Evolutionary conservation across 2,113 vertebrate species (phyloP).

Genomic region (Hiodon tergisus): DNA sequence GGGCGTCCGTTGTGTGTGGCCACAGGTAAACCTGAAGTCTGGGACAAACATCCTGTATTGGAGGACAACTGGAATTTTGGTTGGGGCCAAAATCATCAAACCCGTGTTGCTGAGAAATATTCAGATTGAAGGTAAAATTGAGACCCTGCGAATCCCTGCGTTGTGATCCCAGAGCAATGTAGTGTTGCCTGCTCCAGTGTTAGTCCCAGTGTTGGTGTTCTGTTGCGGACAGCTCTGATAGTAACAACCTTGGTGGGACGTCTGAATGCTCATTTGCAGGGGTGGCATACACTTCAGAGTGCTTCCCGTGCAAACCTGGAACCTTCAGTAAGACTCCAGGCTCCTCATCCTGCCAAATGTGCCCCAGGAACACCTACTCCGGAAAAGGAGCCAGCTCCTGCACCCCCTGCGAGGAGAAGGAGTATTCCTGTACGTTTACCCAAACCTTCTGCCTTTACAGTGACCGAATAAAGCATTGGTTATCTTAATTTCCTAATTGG

Average conservation of each 20-base stretch:
- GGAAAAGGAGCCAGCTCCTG: constrained; percentile 86
- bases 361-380: constrained; percentile 82
- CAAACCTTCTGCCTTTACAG: neutral
- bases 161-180: no score
- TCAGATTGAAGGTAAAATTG: constrained; percentile 81
- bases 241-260: neutral
- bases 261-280: constrained; percentile 54
- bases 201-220: neutral
- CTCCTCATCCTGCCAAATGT: constrained; percentile 75
- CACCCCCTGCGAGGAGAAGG: constrained; percentile 67
- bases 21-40: constrained; percentile 85
- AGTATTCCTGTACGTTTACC: constrained; percentile 73
- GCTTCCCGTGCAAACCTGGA: constrained; percentile 88
- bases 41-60: constrained; percentile 94
- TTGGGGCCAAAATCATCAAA: constrained; percentile 82
- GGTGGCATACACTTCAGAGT: constrained; percentile 92
- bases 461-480: no score
- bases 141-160: neutral
- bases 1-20: constrained; percentile 18
- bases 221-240: neutral
- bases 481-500: no score
- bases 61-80: constrained; percentile 87
- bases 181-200: neutral
- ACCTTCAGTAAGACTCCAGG: constrained; percentile 80
- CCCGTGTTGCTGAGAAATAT: constrained; percentile 89